A percentile compares a stretch with the other conserved stretches of the same genome.
Conservation (phyloP, 2,113 vertebrate genomes). For the Scomber colias region DNA sequence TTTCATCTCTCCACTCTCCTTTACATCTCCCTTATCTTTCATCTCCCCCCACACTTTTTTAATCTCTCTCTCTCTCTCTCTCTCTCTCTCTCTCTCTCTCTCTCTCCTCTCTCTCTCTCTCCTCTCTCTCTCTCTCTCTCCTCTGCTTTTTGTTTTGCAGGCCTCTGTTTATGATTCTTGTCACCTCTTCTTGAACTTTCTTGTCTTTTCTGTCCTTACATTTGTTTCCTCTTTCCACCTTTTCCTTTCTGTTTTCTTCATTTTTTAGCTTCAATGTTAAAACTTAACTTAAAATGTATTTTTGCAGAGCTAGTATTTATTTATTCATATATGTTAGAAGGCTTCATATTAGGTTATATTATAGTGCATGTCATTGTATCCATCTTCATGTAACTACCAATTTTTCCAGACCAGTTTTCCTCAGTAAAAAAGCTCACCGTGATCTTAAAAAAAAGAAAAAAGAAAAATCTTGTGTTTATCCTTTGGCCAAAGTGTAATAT, state of each 20-base stretch:
- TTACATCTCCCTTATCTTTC: background rate
- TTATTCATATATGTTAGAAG: too few species aligned
- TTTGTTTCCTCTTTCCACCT: background rate
- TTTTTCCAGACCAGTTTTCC: slow-evolving; percentile 2
- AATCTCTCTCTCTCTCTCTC: background rate
- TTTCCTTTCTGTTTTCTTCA: background rate
- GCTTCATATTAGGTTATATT: slow-evolving; percentile 1
- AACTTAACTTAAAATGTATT: background rate
- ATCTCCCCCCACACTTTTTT: background rate
- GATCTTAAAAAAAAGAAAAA: slow-evolving; percentile 8
- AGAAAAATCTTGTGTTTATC: slow-evolving; percentile 21
- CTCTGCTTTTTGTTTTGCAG: background rate
- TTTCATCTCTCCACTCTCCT: background rate
- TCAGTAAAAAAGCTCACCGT: slow-evolving; percentile 8
- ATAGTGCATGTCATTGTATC: slow-evolving; percentile 14
- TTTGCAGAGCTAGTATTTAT: too few species aligned
- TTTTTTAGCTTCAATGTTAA: background rate
- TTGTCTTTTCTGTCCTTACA: background rate
- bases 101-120: rapidly evolving
- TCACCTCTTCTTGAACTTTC: slow-evolving; percentile 5
- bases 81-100: background rate
- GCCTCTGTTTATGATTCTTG: background rate
- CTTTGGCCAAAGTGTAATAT: slow-evolving; percentile 27
- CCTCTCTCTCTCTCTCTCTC: background rate
- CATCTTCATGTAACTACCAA: slow-evolving; percentile 2